phyloP scores from a whole-genome alignment of 1,140 invertebrate genomes.

The Laupala kohalensis region DNA sequence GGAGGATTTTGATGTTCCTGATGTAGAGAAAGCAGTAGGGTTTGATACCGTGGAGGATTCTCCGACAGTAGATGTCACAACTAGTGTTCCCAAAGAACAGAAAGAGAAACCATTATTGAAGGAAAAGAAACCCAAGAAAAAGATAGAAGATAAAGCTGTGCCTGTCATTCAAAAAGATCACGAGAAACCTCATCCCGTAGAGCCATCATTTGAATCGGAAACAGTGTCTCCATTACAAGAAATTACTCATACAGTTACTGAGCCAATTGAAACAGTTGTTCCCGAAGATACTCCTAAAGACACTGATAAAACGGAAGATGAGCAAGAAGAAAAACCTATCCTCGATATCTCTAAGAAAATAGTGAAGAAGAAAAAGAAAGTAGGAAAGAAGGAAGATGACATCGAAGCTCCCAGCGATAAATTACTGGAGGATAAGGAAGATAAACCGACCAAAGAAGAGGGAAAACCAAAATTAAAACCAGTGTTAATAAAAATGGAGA shows the following conservation, averaged over 20 bases:
- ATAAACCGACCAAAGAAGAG: neutral
- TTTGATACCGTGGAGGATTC: too few species aligned
- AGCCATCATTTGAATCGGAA: neutral
- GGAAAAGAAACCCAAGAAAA: slow-evolving; percentile 3
- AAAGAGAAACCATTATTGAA: slow-evolving; percentile 1
- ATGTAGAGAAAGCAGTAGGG: too few species aligned
- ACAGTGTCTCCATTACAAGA: neutral
- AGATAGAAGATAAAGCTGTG: slow-evolving; percentile 9
- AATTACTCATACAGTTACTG: neutral
- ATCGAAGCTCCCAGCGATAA: neutral
- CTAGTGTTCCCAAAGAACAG: slow-evolving; percentile 18
- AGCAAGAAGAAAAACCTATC: neutral
- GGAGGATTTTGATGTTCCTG: too few species aligned
- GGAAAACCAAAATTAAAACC: slow-evolving; percentile 17
- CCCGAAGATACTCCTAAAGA: slow-evolving; percentile 13
- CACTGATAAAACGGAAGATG: slow-evolving; percentile 5
- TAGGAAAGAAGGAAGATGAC: neutral
- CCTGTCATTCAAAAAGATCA: slow-evolving; percentile 8
- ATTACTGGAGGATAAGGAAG: slow-evolving; percentile 4
- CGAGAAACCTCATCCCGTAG: slow-evolving; percentile 6
- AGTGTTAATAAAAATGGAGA: slow-evolving; percentile 8
- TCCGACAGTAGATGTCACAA: too few species aligned
- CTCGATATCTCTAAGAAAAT: neutral
- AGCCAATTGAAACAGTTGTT: slow-evolving; percentile 18
- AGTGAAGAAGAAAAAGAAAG: slow-evolving; percentile 12